phyloP scores from a whole-genome alignment of 2,797 vertebrate species.

The Enteromius mattozi region DNA sequence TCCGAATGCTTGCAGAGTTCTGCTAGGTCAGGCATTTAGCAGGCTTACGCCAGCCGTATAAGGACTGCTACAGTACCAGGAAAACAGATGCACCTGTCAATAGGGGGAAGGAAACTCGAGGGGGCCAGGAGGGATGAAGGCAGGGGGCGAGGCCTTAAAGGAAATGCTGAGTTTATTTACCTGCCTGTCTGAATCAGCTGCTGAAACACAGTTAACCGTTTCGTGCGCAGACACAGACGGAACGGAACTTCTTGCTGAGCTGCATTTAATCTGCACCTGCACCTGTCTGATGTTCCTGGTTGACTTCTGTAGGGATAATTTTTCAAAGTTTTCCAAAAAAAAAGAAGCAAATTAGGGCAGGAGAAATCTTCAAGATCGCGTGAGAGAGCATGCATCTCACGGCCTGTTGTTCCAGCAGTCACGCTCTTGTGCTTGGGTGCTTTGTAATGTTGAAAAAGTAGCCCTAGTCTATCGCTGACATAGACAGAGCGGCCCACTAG shows the following conservation, averaged over 20 bases:
- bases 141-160: constrained; percentile 63
- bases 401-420: constrained; percentile 39
- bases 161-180: constrained; percentile 71
- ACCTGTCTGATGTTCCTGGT: not conserved
- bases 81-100: constrained; percentile 83
- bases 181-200: constrained; percentile 65
- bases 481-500: constrained; percentile 51
- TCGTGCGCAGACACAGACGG: constrained; percentile 38
- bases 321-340: not conserved
- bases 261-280: not conserved
- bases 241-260: constrained; percentile 31
- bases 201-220: constrained; percentile 58
- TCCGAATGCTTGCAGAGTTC: constrained; percentile 74
- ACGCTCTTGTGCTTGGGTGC: constrained; percentile 39
- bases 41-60: constrained; percentile 75
- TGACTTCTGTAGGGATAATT: not conserved
- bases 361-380: constrained; percentile 32
- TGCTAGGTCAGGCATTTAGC: constrained; percentile 74
- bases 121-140: constrained; percentile 48
- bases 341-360: constrained; percentile 3
- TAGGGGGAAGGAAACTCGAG: constrained; percentile 72
- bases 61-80: constrained; percentile 67
- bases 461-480: constrained; percentile 46
- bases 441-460: constrained; percentile 49
- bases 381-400: constrained; percentile 15